Conservation (phyloP, 1,140 invertebrate species). For the Penaeus indicus region DNA sequence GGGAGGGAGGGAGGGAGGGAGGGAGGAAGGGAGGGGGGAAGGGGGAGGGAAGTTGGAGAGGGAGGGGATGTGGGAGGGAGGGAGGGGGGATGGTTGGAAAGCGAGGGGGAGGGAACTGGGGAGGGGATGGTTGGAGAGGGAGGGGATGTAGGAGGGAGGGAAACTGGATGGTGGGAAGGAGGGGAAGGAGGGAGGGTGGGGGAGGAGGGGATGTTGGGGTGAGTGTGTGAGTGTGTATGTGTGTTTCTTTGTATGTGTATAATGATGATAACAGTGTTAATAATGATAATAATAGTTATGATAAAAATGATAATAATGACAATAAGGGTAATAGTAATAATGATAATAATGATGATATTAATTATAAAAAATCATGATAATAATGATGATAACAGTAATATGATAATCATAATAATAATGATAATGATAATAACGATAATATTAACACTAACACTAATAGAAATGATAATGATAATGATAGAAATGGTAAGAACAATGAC, state of each 20-base stretch:
- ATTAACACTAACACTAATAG: no score
- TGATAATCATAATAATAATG: no score
- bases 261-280: background rate
- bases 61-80: no score
- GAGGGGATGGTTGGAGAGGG: background rate
- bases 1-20: background rate
- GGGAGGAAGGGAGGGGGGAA: background rate
- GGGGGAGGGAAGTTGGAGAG: background rate
- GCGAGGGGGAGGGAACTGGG: background rate
- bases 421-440: no score
- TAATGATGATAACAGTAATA: no score
- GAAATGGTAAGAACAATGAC: no score
- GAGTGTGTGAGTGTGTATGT: background rate
- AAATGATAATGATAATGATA: no score
- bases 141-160: background rate
- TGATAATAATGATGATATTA: background rate
- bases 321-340: conserved; percentile 11
- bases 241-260: background rate
- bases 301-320: background rate
- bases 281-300: background rate
- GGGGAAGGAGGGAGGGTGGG: no score
- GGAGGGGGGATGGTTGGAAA: no score
- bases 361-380: no score
- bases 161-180: no score
- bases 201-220: background rate